Base-by-base conservation (phyloP, 2,888 invertebrate genomes). In the Eilema depressum region DNA sequence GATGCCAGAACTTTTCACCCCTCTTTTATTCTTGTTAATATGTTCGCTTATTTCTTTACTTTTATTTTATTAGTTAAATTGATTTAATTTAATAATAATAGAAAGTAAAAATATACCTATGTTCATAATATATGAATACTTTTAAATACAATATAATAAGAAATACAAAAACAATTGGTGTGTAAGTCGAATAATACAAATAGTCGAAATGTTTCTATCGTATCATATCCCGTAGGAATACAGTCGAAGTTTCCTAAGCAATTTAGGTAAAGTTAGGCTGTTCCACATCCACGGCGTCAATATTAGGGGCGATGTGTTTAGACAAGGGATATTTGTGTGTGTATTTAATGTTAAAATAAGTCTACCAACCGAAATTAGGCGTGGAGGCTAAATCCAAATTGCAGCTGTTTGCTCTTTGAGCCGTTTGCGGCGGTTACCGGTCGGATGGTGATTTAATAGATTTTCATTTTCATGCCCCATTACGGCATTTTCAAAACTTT, bases 321-420 rank as follows among this genome's bases (percentile, higher is more conserved):
- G 89, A 89, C 90, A 93, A 91, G 92, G 93, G 93, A 93, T 94
- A 93, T 93, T 91, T 93, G 91, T 86, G 85, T 84, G 93, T 94
- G 92, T 93, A 93, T 94, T 94, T 92, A 93, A 93, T 94, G 94
- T 94, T 95, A 92, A 93, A 95, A 93, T 94, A 94, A 94, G 93
- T 93, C 93, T 92, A 88, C 92, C 90, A 88, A 92, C 92, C 91
- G 90, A 94, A 94, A 93, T 95, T 93, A 94, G 93, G 94, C 93
- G 92, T 91, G 91, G 92, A 93, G 88, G 88, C 89, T 93, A 93
- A 94, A 92, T 92, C 92, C 90, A 91, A 92, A 93, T 90, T 89
- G 93, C 94, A 94, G 94, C 93, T 94, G 94, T 91, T 93, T 88
- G 88, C 84, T 89, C 87, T 84, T 80, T 68, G 76, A 80, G 70